Conservation (phyloP, 2,113 vertebrate genomes). For the Shinisaurus crocodilurus region DNA sequence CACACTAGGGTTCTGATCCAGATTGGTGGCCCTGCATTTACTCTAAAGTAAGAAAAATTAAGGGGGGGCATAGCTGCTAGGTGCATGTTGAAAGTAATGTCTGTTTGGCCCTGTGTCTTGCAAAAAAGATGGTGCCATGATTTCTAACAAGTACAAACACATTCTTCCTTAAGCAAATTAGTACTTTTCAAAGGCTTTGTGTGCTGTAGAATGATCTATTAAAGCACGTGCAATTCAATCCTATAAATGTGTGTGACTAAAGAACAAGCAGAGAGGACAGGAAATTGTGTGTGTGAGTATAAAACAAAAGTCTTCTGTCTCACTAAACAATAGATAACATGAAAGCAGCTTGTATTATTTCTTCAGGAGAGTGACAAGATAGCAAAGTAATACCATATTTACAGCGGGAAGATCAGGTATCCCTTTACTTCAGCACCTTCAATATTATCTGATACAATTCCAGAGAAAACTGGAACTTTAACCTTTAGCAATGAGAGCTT, state of each 20-base stretch:
- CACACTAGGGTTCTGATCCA: no score
- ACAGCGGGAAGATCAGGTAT: slow-evolving; percentile 35
- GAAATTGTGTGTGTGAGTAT: slow-evolving; percentile 18
- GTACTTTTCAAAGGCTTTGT: slow-evolving; percentile 50
- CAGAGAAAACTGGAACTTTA: slow-evolving; percentile 47
- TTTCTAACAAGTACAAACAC: slow-evolving; percentile 48
- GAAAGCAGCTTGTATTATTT: slow-evolving; percentile 49
- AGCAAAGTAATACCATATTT: slow-evolving; percentile 42
- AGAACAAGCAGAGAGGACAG: slow-evolving; percentile 27
- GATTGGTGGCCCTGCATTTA: no score
- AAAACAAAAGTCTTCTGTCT: slow-evolving; percentile 49
- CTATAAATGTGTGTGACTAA: slow-evolving; percentile 39
- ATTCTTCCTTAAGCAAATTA: slow-evolving; percentile 54
- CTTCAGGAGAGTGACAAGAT: slow-evolving; percentile 43
- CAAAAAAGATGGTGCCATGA: slow-evolving; percentile 38
- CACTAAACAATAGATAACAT: slow-evolving; percentile 52
- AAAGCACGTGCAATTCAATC: slow-evolving; percentile 57
- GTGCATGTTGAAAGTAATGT: no score
- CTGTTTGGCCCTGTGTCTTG: neutral
- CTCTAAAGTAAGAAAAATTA: no score
- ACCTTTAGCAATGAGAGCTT: slow-evolving; percentile 33
- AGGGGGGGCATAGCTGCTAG: no score
- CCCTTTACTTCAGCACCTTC: slow-evolving; percentile 36
- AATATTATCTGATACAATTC: slow-evolving; percentile 36
- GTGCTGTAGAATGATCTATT: slow-evolving; percentile 52